Base-by-base conservation (phyloP, 2,113 vertebrate genomes). In the Cyprinus carpio region DNA sequence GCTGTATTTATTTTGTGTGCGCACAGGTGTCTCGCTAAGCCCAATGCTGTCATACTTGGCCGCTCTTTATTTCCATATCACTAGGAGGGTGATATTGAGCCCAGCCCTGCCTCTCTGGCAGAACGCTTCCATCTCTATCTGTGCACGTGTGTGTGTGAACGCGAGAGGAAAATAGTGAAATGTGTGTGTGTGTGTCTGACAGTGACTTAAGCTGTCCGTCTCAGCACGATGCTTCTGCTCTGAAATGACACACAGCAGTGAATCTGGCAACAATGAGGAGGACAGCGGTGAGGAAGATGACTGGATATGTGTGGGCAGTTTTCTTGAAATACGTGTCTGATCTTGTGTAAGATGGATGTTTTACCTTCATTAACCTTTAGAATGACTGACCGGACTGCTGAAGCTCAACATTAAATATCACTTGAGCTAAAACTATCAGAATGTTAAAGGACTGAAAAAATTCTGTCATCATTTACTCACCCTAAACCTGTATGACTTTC, bases 51-150 rank as follows among this genome's bases (percentile, higher is more conserved):
- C 87, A 88, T 12, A 65, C 82, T 72, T 84, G 87, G 82, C 72
- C 18, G 71, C 18, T n/a, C 27, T 87, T 87, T 82, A 88, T 88
- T 88, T 88, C 87, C 87, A 88, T 88, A 85, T 85, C 85, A 82
- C 25, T 64, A 58, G 77, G 77, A 86, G 46, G 72, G 90, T 90
- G 82, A 94, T 93, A 90, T 91, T 74, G 43, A 87, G 78, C 82
- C 49, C 64, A 65, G 27, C 6, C 81, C 62, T 29, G 85, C 85
- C 25, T 76, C 83, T 75, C 37, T 67, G 87, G 87, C 90, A 65
- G 51, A 88, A 89, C 89, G 77, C 60, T 11, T 90, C 87, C 37
- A 72, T 88, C 85, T 89, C 43, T 87, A n/a, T 72, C 67, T 81
- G 75, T 75, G n/a, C 56, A 43, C 10, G 31, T 29, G n/a, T 65